Percentiles rank a stretch among this genome's conserved stretches.
Evolutionary conservation across 2,113 vertebrate species (phyloP).

Genomic region (Chlorodrepanis virens): DNA sequence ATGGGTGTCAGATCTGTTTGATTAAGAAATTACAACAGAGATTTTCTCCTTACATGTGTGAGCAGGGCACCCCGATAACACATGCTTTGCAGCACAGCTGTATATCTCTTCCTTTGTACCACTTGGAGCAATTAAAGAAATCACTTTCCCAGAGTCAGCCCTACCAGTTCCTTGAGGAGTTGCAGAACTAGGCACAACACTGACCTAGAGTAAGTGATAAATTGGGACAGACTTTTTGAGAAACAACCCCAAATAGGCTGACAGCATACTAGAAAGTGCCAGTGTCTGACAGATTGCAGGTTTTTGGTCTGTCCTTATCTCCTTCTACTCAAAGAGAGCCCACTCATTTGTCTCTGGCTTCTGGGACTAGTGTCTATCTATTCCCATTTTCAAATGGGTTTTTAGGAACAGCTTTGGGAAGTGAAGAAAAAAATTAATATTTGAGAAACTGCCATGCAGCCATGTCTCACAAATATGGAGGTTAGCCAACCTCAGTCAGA

Average conservation of each 20-base stretch:
- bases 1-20: neutral
- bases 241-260: rapidly evolving
- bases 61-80: neutral
- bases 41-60: neutral
- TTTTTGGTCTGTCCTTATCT: neutral
- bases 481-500: neutral
- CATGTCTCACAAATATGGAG: neutral
- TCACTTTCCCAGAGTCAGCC: neutral
- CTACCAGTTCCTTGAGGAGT: neutral
- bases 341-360: neutral
- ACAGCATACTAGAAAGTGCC: neutral
- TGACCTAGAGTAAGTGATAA: neutral
- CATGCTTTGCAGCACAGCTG: neutral
- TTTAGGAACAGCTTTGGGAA: neutral
- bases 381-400: neutral
- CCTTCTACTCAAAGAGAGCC: neutral
- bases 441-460: neutral
- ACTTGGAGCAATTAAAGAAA: neutral
- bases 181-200: neutral
- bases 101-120: neutral
- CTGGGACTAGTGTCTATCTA: neutral
- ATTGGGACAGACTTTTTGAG: neutral
- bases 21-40: neutral
- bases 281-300: neutral
- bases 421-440: neutral